Conservation (phyloP, 23 tunicate species). For the Ciona savignyi region DNA sequence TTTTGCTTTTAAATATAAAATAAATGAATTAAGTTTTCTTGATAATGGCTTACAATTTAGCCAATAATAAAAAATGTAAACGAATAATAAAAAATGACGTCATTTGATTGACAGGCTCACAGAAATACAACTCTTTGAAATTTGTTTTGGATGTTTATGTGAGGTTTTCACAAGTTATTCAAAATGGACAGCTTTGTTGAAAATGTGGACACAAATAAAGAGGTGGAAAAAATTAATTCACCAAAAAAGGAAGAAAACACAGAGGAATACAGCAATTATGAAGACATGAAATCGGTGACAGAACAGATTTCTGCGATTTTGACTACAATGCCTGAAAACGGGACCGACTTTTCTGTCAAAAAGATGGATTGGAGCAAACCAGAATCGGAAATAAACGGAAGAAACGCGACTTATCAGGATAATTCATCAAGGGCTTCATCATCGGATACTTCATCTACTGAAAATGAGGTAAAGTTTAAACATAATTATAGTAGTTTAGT, state of each 20-base stretch:
- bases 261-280: no score
- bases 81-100: no score
- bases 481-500: no score
- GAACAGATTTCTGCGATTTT: constrained; percentile 48
- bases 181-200: not conserved
- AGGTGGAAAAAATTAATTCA: not conserved
- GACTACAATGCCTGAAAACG: constrained; percentile 31
- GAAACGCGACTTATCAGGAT: constrained; percentile 1
- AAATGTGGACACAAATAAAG: not conserved
- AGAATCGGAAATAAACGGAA: not conserved
- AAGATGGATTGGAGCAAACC: constrained; percentile 2
- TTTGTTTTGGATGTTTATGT: no score
- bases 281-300: not conserved
- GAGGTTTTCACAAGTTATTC: no score
- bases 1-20: no score
- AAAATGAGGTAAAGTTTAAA: constrained; percentile 46
- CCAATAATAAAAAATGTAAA: no score
- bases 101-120: no score
- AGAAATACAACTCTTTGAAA: no score
- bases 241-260: no score
- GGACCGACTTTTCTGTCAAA: constrained; percentile 3
- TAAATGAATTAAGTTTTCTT: no score
- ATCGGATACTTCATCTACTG: constrained; percentile 18
- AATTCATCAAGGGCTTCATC: constrained; percentile 17
- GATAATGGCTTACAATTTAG: no score